phyloP scores from a whole-genome alignment of 2,113 vertebrate genomes.

The Corvus moneduloides region DNA sequence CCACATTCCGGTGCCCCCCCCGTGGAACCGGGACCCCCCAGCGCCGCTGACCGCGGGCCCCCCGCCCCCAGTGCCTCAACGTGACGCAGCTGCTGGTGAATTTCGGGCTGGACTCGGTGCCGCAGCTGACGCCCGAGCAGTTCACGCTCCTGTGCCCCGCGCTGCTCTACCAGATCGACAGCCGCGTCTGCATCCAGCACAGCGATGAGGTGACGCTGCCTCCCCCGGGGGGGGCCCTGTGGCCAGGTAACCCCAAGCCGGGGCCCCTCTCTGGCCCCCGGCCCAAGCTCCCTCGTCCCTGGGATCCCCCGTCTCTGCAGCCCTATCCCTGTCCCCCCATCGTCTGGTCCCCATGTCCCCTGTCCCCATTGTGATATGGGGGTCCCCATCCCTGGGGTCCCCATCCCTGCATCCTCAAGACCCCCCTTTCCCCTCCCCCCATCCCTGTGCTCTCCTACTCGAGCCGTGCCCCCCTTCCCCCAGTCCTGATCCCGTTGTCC shows the following conservation, averaged over 20 bases:
- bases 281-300: too few relatives aligned
- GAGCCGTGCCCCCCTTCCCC: background rate
- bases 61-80: slow-evolving; percentile 76
- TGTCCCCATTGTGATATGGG: background rate
- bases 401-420: background rate
- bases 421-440: background rate
- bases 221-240: background rate
- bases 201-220: slow-evolving; percentile 32
- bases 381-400: background rate
- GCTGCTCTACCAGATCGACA: slow-evolving; percentile 87
- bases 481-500: background rate
- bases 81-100: slow-evolving; percentile 82
- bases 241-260: slow-evolving; percentile 36
- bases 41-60: background rate
- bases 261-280: background rate
- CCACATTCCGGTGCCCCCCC: too few relatives aligned
- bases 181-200: slow-evolving; percentile 81
- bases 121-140: slow-evolving; percentile 79
- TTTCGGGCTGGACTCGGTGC: slow-evolving; percentile 74
- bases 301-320: background rate
- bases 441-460: too few relatives aligned
- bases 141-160: slow-evolving; percentile 85
- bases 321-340: background rate
- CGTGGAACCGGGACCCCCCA: background rate
- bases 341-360: fast-evolving